A percentile compares a stretch with the other conserved stretches of the same genome.
Conservation (phyloP, 2,113 vertebrate genomes). For the Lasiurus cinereus region DNA sequence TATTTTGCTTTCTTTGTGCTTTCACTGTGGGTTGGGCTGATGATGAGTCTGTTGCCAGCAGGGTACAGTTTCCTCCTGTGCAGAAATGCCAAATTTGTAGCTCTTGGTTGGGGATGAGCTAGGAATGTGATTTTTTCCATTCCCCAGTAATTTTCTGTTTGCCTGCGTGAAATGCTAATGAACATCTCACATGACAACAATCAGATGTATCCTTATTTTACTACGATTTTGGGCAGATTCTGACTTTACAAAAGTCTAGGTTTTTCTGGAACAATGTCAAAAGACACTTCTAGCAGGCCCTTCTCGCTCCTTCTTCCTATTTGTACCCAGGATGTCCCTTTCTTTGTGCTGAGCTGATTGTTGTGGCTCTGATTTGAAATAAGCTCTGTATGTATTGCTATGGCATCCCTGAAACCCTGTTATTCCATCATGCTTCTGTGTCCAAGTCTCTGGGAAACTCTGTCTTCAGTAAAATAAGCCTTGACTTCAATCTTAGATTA, state of each 20-base stretch:
- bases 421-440: background rate
- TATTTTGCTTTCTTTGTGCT: slow-evolving; percentile 58
- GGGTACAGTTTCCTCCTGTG: slow-evolving; percentile 39
- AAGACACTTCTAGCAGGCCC: background rate
- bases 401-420: background rate
- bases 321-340: background rate
- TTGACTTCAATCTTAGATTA: slow-evolving; percentile 28
- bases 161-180: slow-evolving; percentile 78
- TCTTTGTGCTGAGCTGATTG: background rate
- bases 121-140: slow-evolving; percentile 70
- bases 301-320: background rate
- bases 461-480: background rate
- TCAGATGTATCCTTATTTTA: slow-evolving; percentile 40
- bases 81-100: slow-evolving; percentile 68
- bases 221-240: slow-evolving; percentile 65
- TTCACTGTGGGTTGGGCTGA: slow-evolving; percentile 1
- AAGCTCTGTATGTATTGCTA: background rate
- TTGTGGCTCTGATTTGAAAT: background rate
- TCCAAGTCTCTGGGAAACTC: background rate
- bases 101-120: slow-evolving; percentile 18
- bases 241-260: slow-evolving; percentile 54
- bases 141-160: slow-evolving; percentile 74
- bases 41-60: slow-evolving; percentile 53
- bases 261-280: slow-evolving; percentile 46
- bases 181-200: slow-evolving; percentile 63